Conservation (phyloP, 2,797 vertebrate genomes). For the Graptemys geographica region DNA sequence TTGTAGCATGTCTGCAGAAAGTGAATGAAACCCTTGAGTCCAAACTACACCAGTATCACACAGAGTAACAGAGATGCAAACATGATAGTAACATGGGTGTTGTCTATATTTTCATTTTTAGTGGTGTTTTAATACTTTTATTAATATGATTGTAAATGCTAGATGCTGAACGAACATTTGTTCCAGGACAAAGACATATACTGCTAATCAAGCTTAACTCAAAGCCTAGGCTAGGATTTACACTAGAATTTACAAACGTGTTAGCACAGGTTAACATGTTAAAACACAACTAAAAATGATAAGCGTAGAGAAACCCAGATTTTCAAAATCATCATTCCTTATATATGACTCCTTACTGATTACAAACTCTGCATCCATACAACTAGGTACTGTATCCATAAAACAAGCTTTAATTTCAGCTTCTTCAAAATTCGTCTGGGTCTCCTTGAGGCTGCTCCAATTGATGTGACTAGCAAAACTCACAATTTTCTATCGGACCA, state of each 20-base stretch:
- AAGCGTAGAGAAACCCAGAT: background rate
- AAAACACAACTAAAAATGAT: background rate
- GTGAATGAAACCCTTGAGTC: background rate
- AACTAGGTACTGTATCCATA: background rate
- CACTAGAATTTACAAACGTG: background rate
- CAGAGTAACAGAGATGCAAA: fast-evolving
- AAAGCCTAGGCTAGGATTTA: background rate
- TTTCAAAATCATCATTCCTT: background rate
- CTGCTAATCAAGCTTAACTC: background rate
- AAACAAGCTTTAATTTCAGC: background rate
- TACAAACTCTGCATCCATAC: background rate
- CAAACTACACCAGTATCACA: background rate
- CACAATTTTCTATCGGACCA: background rate
- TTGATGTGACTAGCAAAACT: background rate
- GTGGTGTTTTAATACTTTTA: background rate
- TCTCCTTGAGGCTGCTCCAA: fast-evolving
- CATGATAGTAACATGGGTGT: background rate
- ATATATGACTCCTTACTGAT: background rate
- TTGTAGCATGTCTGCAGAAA: background rate
- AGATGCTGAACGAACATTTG: background rate
- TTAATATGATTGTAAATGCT: background rate
- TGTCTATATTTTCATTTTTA: background rate
- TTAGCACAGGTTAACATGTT: background rate
- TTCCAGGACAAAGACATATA: background rate
- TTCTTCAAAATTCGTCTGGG: background rate